Evolutionary conservation across 1,140 invertebrate genomes (phyloP).

Genomic region (Ruditapes philippinarum): DNA sequence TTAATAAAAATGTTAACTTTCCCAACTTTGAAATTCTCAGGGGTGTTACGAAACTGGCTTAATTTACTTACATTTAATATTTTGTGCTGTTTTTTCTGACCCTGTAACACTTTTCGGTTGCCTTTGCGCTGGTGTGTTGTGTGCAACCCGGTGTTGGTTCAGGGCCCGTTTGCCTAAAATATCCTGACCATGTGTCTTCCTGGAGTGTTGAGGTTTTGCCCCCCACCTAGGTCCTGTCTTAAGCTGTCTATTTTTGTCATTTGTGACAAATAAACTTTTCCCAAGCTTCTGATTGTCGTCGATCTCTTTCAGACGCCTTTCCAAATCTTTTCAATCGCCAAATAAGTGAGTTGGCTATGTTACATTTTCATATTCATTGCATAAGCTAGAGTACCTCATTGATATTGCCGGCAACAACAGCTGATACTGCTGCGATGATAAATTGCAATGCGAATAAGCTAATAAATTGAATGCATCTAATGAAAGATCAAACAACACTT

Average conservation of each 20-base stretch:
- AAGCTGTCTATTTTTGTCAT: background rate
- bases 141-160: background rate
- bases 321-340: background rate
- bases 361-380: background rate
- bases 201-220: background rate
- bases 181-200: background rate
- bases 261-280: background rate
- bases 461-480: background rate
- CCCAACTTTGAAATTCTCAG: background rate
- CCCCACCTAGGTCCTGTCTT: background rate
- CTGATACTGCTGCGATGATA: background rate
- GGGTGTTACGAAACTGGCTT: background rate
- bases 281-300: conserved; percentile 3
- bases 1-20: background rate
- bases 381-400: background rate
- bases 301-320: background rate
- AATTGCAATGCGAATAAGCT: background rate
- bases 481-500: background rate
- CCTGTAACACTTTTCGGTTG: background rate
- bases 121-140: background rate
- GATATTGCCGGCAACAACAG: background rate
- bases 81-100: background rate
- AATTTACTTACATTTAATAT: background rate
- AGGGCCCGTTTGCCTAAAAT: conserved; percentile 1
- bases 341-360: background rate